Percentiles rank a stretch among this genome's conserved stretches.
Evolutionary conservation across 1,140 invertebrate species (phyloP).

Genomic region (Amyelois transitella): DNA sequence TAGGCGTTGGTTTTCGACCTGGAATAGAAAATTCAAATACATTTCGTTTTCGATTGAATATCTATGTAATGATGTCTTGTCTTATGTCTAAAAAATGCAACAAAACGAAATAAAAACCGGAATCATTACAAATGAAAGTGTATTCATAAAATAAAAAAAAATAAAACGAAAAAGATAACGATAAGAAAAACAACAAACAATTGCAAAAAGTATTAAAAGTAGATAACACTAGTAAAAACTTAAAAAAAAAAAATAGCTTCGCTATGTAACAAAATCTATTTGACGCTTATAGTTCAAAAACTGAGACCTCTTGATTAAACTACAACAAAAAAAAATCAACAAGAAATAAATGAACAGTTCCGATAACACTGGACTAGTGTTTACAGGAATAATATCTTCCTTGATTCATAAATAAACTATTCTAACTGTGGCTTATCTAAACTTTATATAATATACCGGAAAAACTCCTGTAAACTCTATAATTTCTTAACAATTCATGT

Average conservation of each 20-base stretch:
- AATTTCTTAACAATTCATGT: conserved; percentile 54
- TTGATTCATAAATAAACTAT: neutral
- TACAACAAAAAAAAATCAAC: neutral
- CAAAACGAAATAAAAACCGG: conserved; percentile 34
- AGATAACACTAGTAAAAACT: conserved; percentile 14
- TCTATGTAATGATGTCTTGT: neutral
- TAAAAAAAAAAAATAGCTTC: conserved; percentile 5
- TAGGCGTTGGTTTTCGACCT: conserved; percentile 44
- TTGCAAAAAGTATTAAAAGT: conserved; percentile 17
- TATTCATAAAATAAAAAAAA: conserved; percentile 30
- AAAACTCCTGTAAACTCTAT: conserved; percentile 4
- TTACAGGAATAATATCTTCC: neutral
- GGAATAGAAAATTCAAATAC: conserved; percentile 52
- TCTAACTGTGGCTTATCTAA: neutral
- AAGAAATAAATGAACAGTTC: neutral
- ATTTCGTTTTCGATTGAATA: conserved; percentile 26
- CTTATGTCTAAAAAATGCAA: conserved; percentile 11
- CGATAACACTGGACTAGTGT: neutral
- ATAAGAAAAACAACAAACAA: conserved; percentile 17
- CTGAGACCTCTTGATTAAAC: neutral
- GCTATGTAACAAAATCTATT: neutral
- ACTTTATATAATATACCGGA: no score
- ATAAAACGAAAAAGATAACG: conserved; percentile 10
- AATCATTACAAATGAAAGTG: conserved; percentile 32
- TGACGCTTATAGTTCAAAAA: neutral